Conservation (phyloP, 2,888 invertebrate species). For the Globia sparganii region DNA sequence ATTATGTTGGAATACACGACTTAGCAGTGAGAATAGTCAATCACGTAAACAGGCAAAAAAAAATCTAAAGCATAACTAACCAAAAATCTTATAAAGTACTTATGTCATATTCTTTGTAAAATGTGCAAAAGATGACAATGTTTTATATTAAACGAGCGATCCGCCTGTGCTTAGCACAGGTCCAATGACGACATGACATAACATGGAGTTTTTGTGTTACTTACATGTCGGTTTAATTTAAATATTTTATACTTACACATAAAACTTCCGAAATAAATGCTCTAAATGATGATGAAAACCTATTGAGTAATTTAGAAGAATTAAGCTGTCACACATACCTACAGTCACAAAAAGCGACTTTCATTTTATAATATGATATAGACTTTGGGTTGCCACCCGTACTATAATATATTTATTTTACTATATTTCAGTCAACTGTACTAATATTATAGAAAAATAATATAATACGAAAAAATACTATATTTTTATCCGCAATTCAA, state of each 20-base stretch:
- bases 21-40: slow-evolving; percentile 38
- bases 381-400: no score
- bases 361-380: background rate
- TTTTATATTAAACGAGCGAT: background rate
- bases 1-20: slow-evolving; percentile 16
- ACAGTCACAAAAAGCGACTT: background rate
- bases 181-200: background rate
- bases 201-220: background rate
- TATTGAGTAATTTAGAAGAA: background rate
- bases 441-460: no score
- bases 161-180: background rate
- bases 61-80: slow-evolving; percentile 42
- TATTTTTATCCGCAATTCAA: no score
- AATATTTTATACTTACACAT: background rate
- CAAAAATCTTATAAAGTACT: slow-evolving; percentile 29
- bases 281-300: background rate
- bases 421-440: no score
- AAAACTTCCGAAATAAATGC: background rate
- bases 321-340: background rate
- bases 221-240: background rate
- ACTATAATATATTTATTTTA: no score
- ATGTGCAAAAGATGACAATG: slow-evolving; percentile 18
- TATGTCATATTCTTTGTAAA: slow-evolving; percentile 33
- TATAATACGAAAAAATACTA: no score
- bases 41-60: slow-evolving; percentile 27